Percentiles rank a stretch among this genome's conserved stretches.
Conservation (phyloP, 2,113 vertebrate genomes). For the Melanotaenia duboulayi region DNA sequence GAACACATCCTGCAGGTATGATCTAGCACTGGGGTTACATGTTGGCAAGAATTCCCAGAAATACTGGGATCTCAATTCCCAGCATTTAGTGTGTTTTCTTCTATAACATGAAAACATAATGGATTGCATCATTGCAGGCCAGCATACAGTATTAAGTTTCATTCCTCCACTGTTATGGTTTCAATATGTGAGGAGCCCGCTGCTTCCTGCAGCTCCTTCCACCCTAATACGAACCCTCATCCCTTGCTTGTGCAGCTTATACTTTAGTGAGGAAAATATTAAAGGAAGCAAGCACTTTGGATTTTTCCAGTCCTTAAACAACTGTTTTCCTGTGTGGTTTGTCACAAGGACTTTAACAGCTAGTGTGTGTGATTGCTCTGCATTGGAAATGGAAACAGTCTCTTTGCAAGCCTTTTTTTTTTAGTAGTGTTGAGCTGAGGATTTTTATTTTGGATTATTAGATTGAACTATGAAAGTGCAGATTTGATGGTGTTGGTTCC, state of each 20-base stretch:
- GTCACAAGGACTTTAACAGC: constrained; percentile 26
- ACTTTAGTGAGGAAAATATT: constrained; percentile 18
- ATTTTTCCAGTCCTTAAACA: constrained; percentile 37
- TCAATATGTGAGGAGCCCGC: not conserved
- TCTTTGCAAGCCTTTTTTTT: not conserved
- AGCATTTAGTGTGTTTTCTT: not conserved
- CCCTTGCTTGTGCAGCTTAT: constrained; percentile 5
- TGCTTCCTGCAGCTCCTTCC: not conserved
- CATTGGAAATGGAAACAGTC: constrained; percentile 26
- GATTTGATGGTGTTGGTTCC: constrained; percentile 14
- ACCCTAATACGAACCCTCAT: not conserved
- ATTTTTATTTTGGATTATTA: not conserved
- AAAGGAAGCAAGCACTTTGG: constrained; percentile 28
- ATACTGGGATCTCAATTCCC: not conserved
- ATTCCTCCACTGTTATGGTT: not conserved
- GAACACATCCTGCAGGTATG: not conserved
- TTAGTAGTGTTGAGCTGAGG: not conserved
- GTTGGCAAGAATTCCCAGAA: not conserved
- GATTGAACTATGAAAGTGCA: not conserved
- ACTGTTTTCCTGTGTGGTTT: constrained; percentile 38
- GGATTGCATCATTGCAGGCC: not conserved
- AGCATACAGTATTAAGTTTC: constrained; percentile 11
- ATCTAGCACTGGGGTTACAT: not conserved
- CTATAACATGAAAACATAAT: not conserved
- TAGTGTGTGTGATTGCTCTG: constrained; percentile 13